Conservation (phyloP, 2,797 vertebrate genomes). For the Chaetodon trifasciatus region DNA sequence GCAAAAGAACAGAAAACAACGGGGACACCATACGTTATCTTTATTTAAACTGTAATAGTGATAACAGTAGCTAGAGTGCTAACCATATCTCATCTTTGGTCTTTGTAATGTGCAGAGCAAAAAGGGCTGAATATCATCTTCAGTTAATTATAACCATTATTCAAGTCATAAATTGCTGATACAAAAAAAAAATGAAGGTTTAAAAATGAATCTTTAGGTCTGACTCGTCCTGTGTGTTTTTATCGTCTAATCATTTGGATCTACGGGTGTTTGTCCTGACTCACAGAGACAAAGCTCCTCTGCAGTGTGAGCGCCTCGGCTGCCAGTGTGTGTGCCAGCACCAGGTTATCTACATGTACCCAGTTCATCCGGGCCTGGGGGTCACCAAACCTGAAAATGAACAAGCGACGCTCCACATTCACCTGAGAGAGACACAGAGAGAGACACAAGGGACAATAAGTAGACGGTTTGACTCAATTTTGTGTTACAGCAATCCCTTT, state of each 20-base stretch:
- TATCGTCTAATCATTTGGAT: not conserved
- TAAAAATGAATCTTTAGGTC: not conserved
- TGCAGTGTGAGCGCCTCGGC: conserved; percentile 88
- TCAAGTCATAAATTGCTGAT: not conserved
- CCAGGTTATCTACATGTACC: conserved; percentile 94
- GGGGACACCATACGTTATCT: not conserved
- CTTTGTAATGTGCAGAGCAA: not conserved
- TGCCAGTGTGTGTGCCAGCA: conserved; percentile 91
- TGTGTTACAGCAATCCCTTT: not conserved
- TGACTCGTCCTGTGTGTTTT: not conserved
- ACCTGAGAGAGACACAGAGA: conserved; percentile 76
- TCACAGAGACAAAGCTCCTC: conserved; percentile 90
- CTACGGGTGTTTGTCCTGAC: conserved; percentile 58
- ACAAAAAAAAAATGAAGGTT: not conserved
- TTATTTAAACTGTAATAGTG: not conserved
- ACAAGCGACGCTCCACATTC: conserved; percentile 90
- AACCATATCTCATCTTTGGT: not conserved
- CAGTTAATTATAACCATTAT: not conserved
- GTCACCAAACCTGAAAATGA: conserved; percentile 91
- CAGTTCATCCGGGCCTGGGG: conserved; percentile 91
- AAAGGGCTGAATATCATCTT: not conserved
- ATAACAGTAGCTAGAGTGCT: not conserved
- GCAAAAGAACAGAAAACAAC: conserved; percentile 60
- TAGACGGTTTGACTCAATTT: not conserved
- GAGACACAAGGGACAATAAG: not conserved